Base-by-base conservation (phyloP, 2,797 vertebrate genomes). In the Hydrolagus colliei region DNA sequence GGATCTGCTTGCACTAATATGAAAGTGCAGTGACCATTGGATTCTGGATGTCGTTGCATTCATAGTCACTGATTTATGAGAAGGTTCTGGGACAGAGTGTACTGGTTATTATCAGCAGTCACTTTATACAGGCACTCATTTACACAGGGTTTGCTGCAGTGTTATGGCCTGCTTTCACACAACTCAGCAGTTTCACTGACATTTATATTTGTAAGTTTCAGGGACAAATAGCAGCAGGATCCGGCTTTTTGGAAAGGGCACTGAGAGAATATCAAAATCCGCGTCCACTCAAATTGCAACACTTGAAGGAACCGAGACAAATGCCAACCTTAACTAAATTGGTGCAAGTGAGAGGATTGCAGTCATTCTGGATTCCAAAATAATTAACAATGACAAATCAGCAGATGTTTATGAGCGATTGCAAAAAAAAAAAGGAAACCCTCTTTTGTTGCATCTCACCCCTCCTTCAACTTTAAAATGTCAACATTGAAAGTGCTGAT, bases 41-140 rank as follows among this genome's bases (percentile, higher is more conserved):
- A 84, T 71, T 52, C 67, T 84, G 32, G 32, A 63, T 84, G 20
- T 63, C 79, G 68, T 63, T 35, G 68, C 79, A 52, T 71, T 84
- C 63, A 71, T 63, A 20, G n/a, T 84, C 52, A 65, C 79, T n/a
- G n/a, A 84, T 71, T 63, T 18, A 41, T 35, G 65, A 35, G 9
- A 62, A 71, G 8, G 9, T 10, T 12, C 10, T 67, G n/a, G 27
- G 18, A 68, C 10, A 35, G 79, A 71, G 41, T 20, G 18, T 84
- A 84, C 9, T 11, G 3, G 75, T 61, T 20, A 76, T 20, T 84
- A 52, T 35, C 71, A 41, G n/a, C 18, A 41, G 79, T 63, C 65
- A 10, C 79, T 65, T 41, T 9, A 80, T 65, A 32, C 52, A 65
- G 78, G 22, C 12, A 63, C 65, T 82, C 1, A 82, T 82, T 82